A percentile compares a stretch with the other conserved stretches of the same genome.
These are phyloP conservation scores for Rhabdomys dilectus DNA, from an alignment of 2,113 vertebrate genomes.

Conservation along the genomic window DNA sequence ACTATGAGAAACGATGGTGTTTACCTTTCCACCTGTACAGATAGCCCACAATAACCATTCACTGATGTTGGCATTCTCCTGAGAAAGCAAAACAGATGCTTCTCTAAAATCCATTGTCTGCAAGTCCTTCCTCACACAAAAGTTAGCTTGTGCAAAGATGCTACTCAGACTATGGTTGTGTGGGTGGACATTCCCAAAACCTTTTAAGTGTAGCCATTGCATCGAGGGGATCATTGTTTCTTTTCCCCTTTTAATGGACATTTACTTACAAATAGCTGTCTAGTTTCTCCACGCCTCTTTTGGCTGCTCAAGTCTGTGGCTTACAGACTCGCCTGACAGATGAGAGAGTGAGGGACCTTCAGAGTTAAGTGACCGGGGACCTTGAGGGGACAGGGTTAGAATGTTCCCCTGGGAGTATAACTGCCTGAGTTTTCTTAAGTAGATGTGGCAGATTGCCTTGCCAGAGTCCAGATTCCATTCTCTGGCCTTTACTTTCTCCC, in stretches of 20 bases:
- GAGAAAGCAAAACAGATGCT: background rate
- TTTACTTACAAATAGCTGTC: background rate
- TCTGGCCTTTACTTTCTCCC: background rate
- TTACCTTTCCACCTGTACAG: background rate
- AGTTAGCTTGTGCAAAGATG: fast-evolving
- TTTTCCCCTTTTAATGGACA: background rate
- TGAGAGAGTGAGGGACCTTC: no score
- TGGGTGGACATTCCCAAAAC: background rate
- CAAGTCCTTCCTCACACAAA: fast-evolving
- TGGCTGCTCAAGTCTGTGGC: background rate
- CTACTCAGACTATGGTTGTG: no score
- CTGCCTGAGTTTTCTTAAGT: background rate
- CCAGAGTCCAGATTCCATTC: background rate
- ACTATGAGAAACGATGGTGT: background rate
- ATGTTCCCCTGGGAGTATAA: background rate
- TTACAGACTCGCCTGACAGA: no score
- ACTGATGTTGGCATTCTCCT: background rate
- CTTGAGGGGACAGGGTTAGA: background rate
- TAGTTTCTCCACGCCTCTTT: background rate
- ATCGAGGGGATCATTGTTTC: background rate
- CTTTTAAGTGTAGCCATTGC: fast-evolving
- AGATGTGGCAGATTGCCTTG: background rate
- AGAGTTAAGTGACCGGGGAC: background rate
- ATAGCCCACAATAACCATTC: background rate
- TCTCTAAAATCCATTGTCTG: background rate